Percentiles rank a stretch among this genome's conserved stretches.
Conservation (phyloP, 2,113 vertebrate species). For the Entomyzon cyanotis region DNA sequence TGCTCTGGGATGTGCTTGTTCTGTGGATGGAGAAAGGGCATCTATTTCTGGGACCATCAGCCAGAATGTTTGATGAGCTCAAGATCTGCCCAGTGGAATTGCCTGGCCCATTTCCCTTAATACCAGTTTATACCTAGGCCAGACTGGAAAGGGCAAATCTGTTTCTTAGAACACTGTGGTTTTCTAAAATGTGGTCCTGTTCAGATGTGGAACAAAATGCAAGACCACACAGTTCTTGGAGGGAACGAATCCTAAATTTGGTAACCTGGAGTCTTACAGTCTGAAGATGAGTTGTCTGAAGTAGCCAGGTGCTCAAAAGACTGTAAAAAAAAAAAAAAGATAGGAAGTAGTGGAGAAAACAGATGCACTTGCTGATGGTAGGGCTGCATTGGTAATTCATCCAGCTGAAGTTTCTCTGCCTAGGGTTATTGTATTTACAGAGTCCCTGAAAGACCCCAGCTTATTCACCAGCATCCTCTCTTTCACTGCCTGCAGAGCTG, state of each 20-base stretch:
- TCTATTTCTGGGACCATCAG: neutral
- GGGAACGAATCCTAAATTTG: neutral
- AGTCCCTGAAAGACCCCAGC: neutral
- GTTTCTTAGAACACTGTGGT: neutral
- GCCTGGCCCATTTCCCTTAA: neutral
- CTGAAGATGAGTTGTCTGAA: neutral
- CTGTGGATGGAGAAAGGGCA: neutral
- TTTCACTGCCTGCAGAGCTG: neutral
- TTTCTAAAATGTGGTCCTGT: neutral
- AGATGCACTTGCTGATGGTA: neutral
- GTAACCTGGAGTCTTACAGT: neutral
- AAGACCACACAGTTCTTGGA: neutral
- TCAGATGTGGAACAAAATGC: neutral
- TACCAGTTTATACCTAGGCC: neutral
- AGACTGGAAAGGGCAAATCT: neutral
- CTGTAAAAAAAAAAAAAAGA: fast-evolving
- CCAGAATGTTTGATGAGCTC: neutral
- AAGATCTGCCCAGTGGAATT: neutral
- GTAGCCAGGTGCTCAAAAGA: neutral
- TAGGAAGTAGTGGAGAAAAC: neutral
- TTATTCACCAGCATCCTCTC: neutral
- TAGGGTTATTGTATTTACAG: neutral
- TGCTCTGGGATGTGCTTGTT: neutral
- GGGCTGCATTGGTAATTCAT: neutral
- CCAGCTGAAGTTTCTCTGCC: neutral